Conservation (phyloP, 2,888 invertebrate genomes). For the Agelastica alni region DNA sequence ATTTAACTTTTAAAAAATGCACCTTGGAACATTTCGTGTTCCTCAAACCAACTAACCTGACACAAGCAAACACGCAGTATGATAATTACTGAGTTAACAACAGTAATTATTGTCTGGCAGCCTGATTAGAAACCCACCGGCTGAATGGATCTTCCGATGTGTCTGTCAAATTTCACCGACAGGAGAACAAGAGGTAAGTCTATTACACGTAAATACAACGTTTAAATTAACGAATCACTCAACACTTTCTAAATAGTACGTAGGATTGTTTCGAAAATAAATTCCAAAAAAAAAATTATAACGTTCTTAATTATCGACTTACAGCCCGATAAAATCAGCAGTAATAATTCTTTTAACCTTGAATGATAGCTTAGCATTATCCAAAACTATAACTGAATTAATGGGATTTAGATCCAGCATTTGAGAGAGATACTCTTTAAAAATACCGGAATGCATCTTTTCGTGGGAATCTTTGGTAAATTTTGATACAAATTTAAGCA, state of each 20-base stretch:
- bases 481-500: no score
- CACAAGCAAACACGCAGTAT: conserved; percentile 52
- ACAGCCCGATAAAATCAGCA: no score
- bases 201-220: conserved; percentile 31
- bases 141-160: conserved; percentile 37
- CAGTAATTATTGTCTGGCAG: conserved; percentile 51
- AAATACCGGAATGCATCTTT: no score
- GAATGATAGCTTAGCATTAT: no score
- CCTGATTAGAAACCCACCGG: conserved; percentile 49
- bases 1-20: no score
- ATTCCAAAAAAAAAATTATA: no score
- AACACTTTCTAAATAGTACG: conserved; percentile 29
- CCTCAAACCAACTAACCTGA: conserved; percentile 47
- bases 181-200: conserved; percentile 24
- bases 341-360: no score
- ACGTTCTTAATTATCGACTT: no score
- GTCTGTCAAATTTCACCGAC: conserved; percentile 46
- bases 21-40: conserved; percentile 43
- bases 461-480: no score
- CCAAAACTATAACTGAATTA: no score
- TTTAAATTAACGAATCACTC: conserved; percentile 46
- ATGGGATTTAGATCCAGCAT: no score
- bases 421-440: no score
- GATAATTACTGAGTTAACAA: conserved; percentile 48
- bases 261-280: conserved; percentile 6